These are phyloP conservation scores for Thalassoma bifasciatum DNA, from an alignment of 2,113 vertebrate genomes.

Conservation along the genomic window DNA sequence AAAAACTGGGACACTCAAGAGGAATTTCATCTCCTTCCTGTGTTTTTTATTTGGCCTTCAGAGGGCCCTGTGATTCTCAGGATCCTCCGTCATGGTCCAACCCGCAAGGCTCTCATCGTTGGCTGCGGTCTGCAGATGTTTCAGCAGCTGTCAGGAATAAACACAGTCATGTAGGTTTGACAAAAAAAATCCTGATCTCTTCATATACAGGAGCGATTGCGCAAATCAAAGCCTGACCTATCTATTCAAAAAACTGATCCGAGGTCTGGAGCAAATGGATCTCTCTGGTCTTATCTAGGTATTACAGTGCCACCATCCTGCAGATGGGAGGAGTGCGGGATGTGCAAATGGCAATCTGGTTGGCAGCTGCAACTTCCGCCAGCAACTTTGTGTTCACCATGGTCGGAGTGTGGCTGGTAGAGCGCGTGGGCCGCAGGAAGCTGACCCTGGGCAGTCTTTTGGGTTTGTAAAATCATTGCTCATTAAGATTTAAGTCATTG, in stretches of 20 bases:
- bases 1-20: neutral
- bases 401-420: conserved; percentile 95
- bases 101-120: conserved; percentile 91
- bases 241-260: neutral
- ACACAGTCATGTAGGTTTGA: conserved; percentile 96
- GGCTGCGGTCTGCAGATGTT: conserved; percentile 98
- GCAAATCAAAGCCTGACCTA: neutral
- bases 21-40: neutral
- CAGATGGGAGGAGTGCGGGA: conserved; percentile 97
- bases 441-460: conserved; percentile 92
- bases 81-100: conserved; percentile 89
- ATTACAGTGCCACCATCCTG: conserved; percentile 98
- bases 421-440: conserved; percentile 92
- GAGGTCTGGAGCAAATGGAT: neutral
- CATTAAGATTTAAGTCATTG: too few relatives aligned
- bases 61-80: conserved; percentile 89
- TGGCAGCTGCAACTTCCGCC: conserved; percentile 91
- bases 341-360: conserved; percentile 93
- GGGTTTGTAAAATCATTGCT: conserved; percentile 82
- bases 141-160: conserved; percentile 97
- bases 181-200: neutral
- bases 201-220: neutral
- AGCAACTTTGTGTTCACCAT: conserved; percentile 97
- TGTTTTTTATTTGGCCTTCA: conserved; percentile 47
- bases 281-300: conserved; percentile 81